These are phyloP conservation scores for Thereva unica DNA, from an alignment of 2,888 invertebrate genomes.

Conservation along the genomic window DNA sequence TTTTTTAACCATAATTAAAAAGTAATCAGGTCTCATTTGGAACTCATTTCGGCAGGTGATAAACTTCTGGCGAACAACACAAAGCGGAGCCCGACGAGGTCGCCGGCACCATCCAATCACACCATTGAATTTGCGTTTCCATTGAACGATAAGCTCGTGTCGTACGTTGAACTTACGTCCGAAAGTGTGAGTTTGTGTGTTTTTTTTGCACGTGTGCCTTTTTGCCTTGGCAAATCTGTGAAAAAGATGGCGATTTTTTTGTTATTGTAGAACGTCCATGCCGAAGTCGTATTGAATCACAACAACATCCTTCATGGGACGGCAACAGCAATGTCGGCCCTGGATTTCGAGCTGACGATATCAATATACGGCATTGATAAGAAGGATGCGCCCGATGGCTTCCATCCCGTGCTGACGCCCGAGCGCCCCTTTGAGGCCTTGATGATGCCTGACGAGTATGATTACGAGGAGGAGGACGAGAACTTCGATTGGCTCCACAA, in stretches of 20 bases:
- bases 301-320: conserved; percentile 44
- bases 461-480: conserved; percentile 39
- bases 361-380: conserved; percentile 50
- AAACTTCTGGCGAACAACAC: conserved; percentile 52
- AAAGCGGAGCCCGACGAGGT: conserved; percentile 47
- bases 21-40: background rate
- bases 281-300: conserved; percentile 45
- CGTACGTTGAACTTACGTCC: conserved; percentile 51
- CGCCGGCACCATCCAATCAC: conserved; percentile 44
- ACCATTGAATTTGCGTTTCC: conserved; percentile 50
- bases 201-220: background rate
- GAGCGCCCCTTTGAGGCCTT: conserved; percentile 31
- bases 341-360: conserved; percentile 48
- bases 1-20: too few species aligned
- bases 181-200: conserved; percentile 50
- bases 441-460: conserved; percentile 17
- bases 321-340: conserved; percentile 44
- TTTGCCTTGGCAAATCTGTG: background rate
- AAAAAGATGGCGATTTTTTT: background rate
- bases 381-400: conserved; percentile 45
- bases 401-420: conserved; percentile 47
- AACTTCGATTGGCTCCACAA: conserved; percentile 39
- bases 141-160: conserved; percentile 46
- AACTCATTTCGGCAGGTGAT: conserved; percentile 44
- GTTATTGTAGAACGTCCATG: conserved; percentile 49